Evolutionary conservation across 2,888 invertebrate genomes (phyloP).

Genomic region (Vanessa cardui): DNA sequence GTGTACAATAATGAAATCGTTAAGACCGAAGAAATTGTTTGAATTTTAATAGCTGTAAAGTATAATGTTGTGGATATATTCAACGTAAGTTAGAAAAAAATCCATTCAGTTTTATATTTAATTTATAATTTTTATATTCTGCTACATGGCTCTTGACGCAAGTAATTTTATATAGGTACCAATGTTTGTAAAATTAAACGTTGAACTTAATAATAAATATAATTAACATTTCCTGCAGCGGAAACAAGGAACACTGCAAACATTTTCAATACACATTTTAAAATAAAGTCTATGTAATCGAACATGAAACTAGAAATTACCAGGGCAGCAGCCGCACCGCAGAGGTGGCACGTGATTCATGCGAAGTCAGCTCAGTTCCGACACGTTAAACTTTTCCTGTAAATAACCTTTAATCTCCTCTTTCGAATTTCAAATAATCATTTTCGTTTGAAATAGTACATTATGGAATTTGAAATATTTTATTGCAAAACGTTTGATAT

Average conservation of each 20-base stretch:
- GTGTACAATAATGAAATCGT: too few species aligned
- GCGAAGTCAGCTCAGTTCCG: background rate
- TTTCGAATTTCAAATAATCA: background rate
- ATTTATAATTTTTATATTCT: too few species aligned
- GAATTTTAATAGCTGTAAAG: too few species aligned
- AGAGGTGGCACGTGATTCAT: conserved; percentile 2
- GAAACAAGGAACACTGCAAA: too few species aligned
- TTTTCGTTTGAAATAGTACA: background rate
- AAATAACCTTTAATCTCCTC: conserved; percentile 5
- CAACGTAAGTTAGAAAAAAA: too few species aligned
- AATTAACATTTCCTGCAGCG: too few species aligned
- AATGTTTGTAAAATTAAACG: background rate
- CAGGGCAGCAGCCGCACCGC: background rate
- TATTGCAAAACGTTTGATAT: too few species aligned
- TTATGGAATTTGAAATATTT: background rate
- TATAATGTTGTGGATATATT: too few species aligned
- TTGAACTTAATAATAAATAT: background rate
- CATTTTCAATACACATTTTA: background rate
- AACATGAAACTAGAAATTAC: background rate
- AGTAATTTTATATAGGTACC: background rate
- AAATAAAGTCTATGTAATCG: background rate
- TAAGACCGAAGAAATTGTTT: too few species aligned
- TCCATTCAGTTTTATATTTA: too few species aligned
- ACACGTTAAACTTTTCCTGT: conserved; percentile 4
- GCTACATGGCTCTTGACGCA: background rate